phyloP scores from a whole-genome alignment of 1,140 invertebrate genomes.

The Dryas iulia region DNA sequence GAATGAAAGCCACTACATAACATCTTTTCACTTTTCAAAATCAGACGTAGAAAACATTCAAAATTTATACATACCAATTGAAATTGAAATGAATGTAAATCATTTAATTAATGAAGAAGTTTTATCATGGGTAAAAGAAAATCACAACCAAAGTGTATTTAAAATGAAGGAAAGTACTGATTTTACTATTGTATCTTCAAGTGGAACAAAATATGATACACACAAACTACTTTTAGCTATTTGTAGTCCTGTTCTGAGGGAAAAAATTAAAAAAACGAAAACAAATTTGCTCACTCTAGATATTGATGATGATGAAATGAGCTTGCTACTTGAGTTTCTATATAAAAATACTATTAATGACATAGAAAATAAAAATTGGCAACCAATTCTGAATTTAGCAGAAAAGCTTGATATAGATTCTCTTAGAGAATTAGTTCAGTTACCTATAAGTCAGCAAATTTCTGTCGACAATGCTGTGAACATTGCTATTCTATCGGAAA shows the following conservation, averaged over 20 bases:
- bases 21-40: constrained; percentile 47
- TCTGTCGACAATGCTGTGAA: constrained; percentile 56
- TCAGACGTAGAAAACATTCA: constrained; percentile 21
- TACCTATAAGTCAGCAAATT: constrained; percentile 44
- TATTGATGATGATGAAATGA: constrained; percentile 47
- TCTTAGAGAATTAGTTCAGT: constrained; percentile 41
- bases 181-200: constrained; percentile 46
- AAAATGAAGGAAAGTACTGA: constrained; percentile 46
- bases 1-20: constrained; percentile 49
- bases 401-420: constrained; percentile 50
- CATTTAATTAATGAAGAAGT: constrained; percentile 37
- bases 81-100: constrained; percentile 38
- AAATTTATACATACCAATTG: constrained; percentile 48
- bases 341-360: constrained; percentile 57
- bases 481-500: constrained; percentile 53
- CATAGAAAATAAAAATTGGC: constrained; percentile 39
- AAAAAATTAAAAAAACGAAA: constrained; percentile 40
- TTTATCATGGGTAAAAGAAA: constrained; percentile 46
- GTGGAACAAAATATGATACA: constrained; percentile 41
- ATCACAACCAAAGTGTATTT: constrained; percentile 45
- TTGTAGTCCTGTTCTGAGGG: constrained; percentile 50
- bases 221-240: constrained; percentile 57
- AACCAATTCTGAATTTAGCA: constrained; percentile 46
- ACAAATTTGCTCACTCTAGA: constrained; percentile 40
- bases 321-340: constrained; percentile 54